Percentiles rank a stretch among this genome's conserved stretches.
Evolutionary conservation across 1,140 invertebrate species (phyloP).

Genomic region (Drosophila jambulina): DNA sequence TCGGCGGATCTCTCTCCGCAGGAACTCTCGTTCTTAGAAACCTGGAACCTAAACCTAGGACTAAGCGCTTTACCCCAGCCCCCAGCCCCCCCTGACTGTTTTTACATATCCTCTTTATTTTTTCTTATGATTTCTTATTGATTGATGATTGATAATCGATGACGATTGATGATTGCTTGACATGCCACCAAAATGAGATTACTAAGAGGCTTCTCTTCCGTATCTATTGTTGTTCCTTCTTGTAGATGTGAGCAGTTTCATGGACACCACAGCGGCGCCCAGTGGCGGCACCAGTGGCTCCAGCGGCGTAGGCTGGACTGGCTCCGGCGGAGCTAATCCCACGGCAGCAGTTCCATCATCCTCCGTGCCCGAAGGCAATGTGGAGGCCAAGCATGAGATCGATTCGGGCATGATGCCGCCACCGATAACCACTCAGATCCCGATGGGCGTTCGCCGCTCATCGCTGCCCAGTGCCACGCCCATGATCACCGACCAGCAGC

Average conservation of each 20-base stretch:
- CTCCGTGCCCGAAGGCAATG: slow-evolving; percentile 9
- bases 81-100: slow-evolving; percentile 12
- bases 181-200: slow-evolving; percentile 47
- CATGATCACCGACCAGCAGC: slow-evolving; percentile 81
- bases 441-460: slow-evolving; percentile 86
- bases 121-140: slow-evolving; percentile 29
- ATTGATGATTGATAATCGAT: slow-evolving; percentile 6
- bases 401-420: slow-evolving; percentile 88
- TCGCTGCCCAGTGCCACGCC: slow-evolving; percentile 83
- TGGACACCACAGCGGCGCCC: slow-evolving; percentile 67
- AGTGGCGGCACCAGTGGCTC: slow-evolving; percentile 1
- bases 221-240: slow-evolving; percentile 58
- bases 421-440: slow-evolving; percentile 86
- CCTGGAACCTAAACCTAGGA: slow-evolving; percentile 38
- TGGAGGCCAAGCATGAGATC: slow-evolving; percentile 85
- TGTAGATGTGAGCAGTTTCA: slow-evolving; percentile 75
- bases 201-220: slow-evolving; percentile 41
- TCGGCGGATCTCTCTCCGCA: slow-evolving; percentile 24
- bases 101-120: slow-evolving; percentile 27
- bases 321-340: background rate
- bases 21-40: slow-evolving; percentile 20
- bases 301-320: slow-evolving; percentile 3
- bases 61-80: slow-evolving; percentile 5
- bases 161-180: slow-evolving; percentile 16
- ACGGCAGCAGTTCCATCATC: background rate